Percentiles rank a stretch among this genome's conserved stretches.
Conservation (phyloP, 2,113 vertebrate species). For the Eubucco bourcierii region DNA sequence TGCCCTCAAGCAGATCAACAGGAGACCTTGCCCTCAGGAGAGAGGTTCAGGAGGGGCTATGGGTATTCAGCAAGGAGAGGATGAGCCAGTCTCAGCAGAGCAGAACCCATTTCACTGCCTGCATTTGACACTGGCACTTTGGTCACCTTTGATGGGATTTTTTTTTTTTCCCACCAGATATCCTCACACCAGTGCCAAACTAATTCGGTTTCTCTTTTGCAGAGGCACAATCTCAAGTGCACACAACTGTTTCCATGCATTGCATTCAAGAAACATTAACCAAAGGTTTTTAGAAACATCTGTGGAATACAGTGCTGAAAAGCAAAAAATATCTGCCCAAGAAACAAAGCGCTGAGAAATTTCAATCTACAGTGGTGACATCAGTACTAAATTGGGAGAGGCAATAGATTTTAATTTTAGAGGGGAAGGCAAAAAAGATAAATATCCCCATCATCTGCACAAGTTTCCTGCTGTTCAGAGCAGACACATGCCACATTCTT, state of each 20-base stretch:
- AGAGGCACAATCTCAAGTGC: background rate
- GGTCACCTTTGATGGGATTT: background rate
- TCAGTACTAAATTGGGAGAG: background rate
- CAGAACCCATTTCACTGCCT: background rate
- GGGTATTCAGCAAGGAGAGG: background rate
- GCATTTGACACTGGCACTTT: background rate
- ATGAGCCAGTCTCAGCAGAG: background rate
- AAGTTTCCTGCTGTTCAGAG: background rate
- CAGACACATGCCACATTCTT: fast-evolving
- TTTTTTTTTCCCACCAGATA: background rate
- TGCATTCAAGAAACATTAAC: background rate
- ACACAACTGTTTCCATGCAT: background rate
- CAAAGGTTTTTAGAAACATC: background rate
- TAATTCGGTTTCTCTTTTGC: background rate
- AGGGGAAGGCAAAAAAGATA: background rate
- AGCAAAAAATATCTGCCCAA: background rate
- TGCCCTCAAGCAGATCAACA: too few relatives aligned
- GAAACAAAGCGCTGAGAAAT: background rate
- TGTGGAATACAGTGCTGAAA: background rate
- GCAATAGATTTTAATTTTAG: background rate
- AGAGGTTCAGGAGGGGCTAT: background rate
- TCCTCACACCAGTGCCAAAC: background rate
- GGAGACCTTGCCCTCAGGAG: background rate
- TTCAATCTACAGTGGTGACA: background rate
- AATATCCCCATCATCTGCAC: background rate